Evolutionary conservation across 1,140 invertebrate genomes (phyloP).

Genomic region (Diorhabda elongata): DNA sequence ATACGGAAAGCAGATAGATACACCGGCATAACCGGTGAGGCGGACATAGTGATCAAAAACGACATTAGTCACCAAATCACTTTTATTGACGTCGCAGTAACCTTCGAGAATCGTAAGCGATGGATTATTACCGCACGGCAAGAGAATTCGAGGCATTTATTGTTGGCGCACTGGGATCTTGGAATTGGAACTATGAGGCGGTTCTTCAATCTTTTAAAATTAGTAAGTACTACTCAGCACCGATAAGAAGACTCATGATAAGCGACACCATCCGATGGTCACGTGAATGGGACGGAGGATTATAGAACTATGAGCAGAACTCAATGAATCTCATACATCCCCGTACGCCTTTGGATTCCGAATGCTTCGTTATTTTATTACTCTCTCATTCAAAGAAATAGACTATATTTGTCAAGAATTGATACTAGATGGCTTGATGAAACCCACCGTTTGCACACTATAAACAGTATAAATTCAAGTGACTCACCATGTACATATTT

Average conservation of each 20-base stretch:
- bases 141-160: constrained; percentile 5
- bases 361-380: no score
- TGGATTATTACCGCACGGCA: constrained; percentile 6
- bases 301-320: no score
- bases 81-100: constrained; percentile 44
- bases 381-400: no score
- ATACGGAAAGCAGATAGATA: no score
- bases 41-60: constrained; percentile 40
- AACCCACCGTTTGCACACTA: no score
- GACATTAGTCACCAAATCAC: constrained; percentile 22
- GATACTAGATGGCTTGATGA: no score
- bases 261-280: constrained; percentile 17
- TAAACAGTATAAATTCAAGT: no score
- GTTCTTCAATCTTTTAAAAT: not conserved
- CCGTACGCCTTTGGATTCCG: no score
- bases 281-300: not conserved
- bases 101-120: constrained; percentile 44
- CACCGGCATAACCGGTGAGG: constrained; percentile 20
- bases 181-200: constrained; percentile 13
- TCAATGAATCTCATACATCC: no score
- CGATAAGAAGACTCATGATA: constrained; percentile 6
- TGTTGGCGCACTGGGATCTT: constrained; percentile 13
- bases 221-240: not conserved
- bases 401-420: no score
- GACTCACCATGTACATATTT: no score